These are phyloP conservation scores for Phallusia fumigata DNA, from an alignment of 23 tunicate genomes.

Conservation along the genomic window DNA sequence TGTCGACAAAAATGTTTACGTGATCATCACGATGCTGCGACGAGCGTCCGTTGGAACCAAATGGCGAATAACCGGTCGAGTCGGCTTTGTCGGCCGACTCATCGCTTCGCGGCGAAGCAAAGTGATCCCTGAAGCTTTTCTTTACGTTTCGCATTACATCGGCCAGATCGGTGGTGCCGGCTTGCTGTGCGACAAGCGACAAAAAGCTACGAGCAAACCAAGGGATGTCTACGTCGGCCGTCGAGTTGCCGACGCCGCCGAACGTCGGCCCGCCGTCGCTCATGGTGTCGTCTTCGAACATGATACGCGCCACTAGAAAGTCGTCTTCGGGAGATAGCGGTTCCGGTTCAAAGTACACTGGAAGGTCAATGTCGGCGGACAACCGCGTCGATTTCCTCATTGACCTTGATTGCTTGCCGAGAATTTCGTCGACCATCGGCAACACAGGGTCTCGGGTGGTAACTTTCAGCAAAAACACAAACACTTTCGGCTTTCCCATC, in stretches of 20 bases:
- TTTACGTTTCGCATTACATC: slow-evolving; percentile 46
- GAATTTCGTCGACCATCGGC: slow-evolving; percentile 24
- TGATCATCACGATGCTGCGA: slow-evolving; percentile 21
- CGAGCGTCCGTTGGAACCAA: neutral
- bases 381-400: slow-evolving; percentile 2
- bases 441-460: slow-evolving; percentile 46
- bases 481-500: slow-evolving; percentile 78
- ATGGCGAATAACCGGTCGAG: slow-evolving; percentile 4
- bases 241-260: slow-evolving; percentile 47
- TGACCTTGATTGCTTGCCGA: neutral
- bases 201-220: slow-evolving; percentile 66
- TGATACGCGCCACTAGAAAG: slow-evolving; percentile 58
- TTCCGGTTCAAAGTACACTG: slow-evolving; percentile 69
- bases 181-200: slow-evolving; percentile 49
- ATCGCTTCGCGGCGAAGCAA: slow-evolving; percentile 24
- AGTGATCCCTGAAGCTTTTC: slow-evolving; percentile 28
- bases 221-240: slow-evolving; percentile 36
- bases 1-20: slow-evolving; percentile 64
- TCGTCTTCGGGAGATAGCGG: slow-evolving; percentile 45
- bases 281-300: slow-evolving; percentile 57
- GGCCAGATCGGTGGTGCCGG: slow-evolving; percentile 57
- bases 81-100: neutral
- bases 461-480: slow-evolving; percentile 54
- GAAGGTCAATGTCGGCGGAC: neutral
- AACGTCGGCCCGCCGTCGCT: slow-evolving; percentile 68